phyloP scores from a whole-genome alignment of 2,888 invertebrate species.

The Argynnis bischoffii region DNA sequence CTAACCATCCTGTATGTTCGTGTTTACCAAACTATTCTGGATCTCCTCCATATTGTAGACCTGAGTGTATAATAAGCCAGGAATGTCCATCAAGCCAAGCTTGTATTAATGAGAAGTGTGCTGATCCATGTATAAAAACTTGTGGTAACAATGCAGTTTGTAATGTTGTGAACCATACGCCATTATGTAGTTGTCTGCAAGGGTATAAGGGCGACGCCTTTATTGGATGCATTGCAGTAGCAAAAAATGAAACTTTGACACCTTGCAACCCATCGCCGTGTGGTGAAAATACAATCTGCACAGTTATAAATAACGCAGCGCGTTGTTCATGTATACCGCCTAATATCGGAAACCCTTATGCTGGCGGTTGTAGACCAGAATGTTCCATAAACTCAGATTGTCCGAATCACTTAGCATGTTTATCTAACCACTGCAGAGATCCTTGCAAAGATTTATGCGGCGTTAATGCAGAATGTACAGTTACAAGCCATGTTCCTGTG shows the following conservation, averaged over 20 bases:
- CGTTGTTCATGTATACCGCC: constrained; percentile 94
- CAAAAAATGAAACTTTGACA: constrained; percentile 69
- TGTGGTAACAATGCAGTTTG: constrained; percentile 92
- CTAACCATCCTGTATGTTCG: constrained; percentile 90
- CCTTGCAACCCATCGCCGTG: constrained; percentile 92
- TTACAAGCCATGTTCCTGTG: constrained; percentile 91
- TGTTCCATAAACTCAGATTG: constrained; percentile 92
- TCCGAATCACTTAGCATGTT: constrained; percentile 88
- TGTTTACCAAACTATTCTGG: constrained; percentile 91
- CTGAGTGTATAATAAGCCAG: constrained; percentile 91
- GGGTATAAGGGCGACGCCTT: constrained; percentile 93
- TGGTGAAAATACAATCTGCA: constrained; percentile 92
- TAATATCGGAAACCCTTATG: constrained; percentile 93
- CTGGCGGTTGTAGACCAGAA: constrained; percentile 92
- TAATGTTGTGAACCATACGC: constrained; percentile 89
- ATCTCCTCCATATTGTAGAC: constrained; percentile 90
- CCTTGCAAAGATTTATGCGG: constrained; percentile 94
- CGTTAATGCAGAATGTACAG: constrained; percentile 90
- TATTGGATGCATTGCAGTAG: constrained; percentile 86
- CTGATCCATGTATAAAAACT: constrained; percentile 89
- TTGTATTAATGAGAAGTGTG: constrained; percentile 91
- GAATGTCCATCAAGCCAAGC: constrained; percentile 91
- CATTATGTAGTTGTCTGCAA: constrained; percentile 89
- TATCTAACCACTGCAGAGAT: constrained; percentile 92
- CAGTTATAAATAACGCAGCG: constrained; percentile 85